Percentiles rank a stretch among this genome's conserved stretches.
phyloP scores from a whole-genome alignment of 2,797 vertebrate genomes.

The Brachyalestes nurse region DNA sequence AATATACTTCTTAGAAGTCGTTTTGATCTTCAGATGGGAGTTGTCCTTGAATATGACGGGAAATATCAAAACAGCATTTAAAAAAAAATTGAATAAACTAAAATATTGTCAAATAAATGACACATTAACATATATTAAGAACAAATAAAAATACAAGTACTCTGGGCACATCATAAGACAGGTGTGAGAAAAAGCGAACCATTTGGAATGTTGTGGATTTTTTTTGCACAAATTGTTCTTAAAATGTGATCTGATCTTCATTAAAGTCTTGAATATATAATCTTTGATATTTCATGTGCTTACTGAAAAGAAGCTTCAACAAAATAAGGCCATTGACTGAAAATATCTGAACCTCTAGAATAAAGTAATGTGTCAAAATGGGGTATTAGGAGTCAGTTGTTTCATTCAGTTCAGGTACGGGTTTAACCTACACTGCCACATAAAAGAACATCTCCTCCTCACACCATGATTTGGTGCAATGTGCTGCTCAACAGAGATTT shows the following conservation, averaged over 20 bases:
- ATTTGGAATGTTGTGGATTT: neutral
- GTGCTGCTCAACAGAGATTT: neutral
- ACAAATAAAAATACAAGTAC: neutral
- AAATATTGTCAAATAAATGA: neutral
- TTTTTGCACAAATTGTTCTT: neutral
- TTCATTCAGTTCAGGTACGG: neutral
- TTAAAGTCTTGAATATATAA: neutral
- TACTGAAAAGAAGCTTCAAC: neutral
- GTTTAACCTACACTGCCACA: neutral
- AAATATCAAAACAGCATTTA: slow-evolving; percentile 25
- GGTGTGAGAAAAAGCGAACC: neutral
- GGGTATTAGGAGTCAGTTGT: neutral
- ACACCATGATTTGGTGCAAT: neutral
- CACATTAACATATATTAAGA: slow-evolving; percentile 1
- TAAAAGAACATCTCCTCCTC: neutral
- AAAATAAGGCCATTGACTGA: neutral
- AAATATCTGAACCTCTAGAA: neutral
- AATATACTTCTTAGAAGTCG: neutral
- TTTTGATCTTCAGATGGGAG: neutral
- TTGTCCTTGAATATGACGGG: slow-evolving; percentile 1
- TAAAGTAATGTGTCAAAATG: neutral
- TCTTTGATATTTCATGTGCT: too few relatives aligned
- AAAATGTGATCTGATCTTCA: neutral
- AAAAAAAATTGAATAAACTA: slow-evolving; percentile 1
- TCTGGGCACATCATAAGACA: neutral